Evolutionary conservation across 1,140 invertebrate species (phyloP).

Genomic region (Zaprionus ornatus): DNA sequence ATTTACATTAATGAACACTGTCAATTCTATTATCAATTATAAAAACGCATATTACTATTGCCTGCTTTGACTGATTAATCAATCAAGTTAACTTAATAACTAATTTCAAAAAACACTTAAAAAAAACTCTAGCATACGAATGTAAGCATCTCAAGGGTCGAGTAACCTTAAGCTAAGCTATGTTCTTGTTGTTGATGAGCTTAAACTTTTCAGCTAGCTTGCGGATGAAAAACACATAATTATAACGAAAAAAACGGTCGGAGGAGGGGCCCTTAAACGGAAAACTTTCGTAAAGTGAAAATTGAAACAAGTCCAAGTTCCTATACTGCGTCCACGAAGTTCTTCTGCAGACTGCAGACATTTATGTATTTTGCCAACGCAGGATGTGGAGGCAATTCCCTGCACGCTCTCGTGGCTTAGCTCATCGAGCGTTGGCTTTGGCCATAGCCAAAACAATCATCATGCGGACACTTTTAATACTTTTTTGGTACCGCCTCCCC

Average conservation of each 20-base stretch:
- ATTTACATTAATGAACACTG: no score
- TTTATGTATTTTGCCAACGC: constrained; percentile 42
- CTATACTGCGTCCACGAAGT: neutral
- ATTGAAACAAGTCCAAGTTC: neutral
- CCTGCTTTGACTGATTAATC: no score
- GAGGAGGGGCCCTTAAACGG: neutral
- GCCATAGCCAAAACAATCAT: constrained; percentile 78
- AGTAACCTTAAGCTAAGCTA: no score
- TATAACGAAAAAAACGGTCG: neutral
- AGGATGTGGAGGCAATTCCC: constrained; percentile 53
- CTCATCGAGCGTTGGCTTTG: constrained; percentile 30
- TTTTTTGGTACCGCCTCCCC: constrained; percentile 51
- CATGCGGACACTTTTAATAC: constrained; percentile 82
- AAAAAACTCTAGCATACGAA: no score
- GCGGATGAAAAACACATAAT: neutral
- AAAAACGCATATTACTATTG: no score
- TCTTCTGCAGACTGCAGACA: constrained; percentile 26
- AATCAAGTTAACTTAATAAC: no score
- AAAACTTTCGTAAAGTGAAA: neutral
- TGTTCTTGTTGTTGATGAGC: neutral
- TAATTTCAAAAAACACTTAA: no score
- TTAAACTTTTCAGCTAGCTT: neutral
- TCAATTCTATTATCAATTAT: no score
- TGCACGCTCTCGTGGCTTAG: constrained; percentile 45
- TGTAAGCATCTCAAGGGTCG: no score